Evolutionary conservation across 2,888 invertebrate genomes (phyloP).

Genomic region (Gnatocerus cornutus): DNA sequence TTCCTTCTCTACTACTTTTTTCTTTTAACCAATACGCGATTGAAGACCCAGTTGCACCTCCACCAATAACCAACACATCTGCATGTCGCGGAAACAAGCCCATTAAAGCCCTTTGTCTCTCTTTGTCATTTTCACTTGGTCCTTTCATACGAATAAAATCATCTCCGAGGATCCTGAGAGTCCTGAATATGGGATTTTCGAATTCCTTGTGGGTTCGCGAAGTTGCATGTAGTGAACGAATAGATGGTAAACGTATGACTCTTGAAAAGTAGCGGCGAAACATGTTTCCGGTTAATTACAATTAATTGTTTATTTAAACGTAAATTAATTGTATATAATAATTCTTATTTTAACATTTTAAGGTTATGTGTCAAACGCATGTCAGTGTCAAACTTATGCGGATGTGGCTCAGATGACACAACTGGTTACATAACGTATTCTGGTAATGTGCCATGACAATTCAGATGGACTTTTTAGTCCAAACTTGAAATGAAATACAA

Average conservation of each 20-base stretch:
- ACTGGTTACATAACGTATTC: no score
- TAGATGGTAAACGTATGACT: neutral
- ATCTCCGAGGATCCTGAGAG: slow-evolving; percentile 33
- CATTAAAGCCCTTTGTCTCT: slow-evolving; percentile 36
- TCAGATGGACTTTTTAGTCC: no score
- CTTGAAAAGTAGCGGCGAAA: no score
- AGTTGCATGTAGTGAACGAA: slow-evolving; percentile 12
- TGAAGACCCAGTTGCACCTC: slow-evolving; percentile 92
- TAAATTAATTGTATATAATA: no score
- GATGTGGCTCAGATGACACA: no score
- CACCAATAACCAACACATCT: slow-evolving; percentile 93
- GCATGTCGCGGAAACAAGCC: slow-evolving; percentile 42
- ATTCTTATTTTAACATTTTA: neutral
- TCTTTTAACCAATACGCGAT: slow-evolving; percentile 93
- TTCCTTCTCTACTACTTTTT: slow-evolving; percentile 77
- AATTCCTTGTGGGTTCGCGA: neutral
- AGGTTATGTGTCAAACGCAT: no score
- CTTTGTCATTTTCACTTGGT: slow-evolving; percentile 21
- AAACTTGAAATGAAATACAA: no score
- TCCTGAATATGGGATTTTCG: slow-evolving; percentile 39
- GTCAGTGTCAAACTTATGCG: no score
- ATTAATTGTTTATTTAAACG: no score
- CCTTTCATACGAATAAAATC: slow-evolving; percentile 25
- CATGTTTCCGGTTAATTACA: no score
- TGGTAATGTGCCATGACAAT: no score